Evolutionary conservation across 2,113 vertebrate species (phyloP).

Genomic region (Laticauda colubrina): DNA sequence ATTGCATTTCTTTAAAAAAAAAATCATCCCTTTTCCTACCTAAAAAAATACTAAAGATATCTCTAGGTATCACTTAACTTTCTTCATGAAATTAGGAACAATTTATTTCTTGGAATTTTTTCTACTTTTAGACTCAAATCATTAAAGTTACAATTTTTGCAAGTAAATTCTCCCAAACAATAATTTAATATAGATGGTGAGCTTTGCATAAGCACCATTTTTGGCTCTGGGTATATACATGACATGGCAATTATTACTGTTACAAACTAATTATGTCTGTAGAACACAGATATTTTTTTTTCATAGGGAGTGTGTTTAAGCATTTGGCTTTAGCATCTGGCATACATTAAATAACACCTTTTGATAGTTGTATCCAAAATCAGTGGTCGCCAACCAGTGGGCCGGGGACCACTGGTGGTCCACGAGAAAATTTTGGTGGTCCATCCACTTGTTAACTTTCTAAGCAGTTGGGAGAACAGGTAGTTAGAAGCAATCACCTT

Average conservation of each 20-base stretch:
- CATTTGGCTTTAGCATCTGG: neutral
- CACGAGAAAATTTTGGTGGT: too few relatives aligned
- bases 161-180: neutral
- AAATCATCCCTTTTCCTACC: neutral
- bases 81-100: neutral
- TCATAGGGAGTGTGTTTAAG: neutral
- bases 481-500: too few relatives aligned
- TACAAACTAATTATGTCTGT: neutral
- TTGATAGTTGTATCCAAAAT: neutral
- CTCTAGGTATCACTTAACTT: neutral
- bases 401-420: too few relatives aligned
- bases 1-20: neutral
- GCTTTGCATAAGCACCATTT: neutral
- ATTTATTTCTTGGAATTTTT: neutral
- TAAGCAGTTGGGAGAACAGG: too few relatives aligned
- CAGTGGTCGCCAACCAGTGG: too few relatives aligned
- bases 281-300: neutral
- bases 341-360: neutral
- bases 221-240: neutral
- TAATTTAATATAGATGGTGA: conserved; percentile 16
- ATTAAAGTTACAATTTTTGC: neutral
- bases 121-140: neutral
- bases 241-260: neutral
- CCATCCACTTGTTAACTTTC: too few relatives aligned
- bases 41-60: neutral